These are phyloP conservation scores for Batillaria attramentaria DNA, from an alignment of 1,140 invertebrate genomes.

Conservation along the genomic window DNA sequence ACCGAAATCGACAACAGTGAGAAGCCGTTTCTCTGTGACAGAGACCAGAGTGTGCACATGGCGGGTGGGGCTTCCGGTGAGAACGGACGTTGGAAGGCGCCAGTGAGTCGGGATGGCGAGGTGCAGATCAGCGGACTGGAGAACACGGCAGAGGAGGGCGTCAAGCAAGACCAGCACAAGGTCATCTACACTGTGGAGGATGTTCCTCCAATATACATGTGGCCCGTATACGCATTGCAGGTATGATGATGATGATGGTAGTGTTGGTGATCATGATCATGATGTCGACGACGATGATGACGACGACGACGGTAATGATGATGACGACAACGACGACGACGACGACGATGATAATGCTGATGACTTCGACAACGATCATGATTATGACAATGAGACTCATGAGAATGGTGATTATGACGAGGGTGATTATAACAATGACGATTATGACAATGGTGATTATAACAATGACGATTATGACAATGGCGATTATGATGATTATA, in stretches of 20 bases:
- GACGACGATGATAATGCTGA: background rate
- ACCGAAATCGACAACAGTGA: too few species aligned
- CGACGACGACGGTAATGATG: background rate
- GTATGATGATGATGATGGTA: background rate
- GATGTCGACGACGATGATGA: background rate
- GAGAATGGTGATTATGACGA: background rate
- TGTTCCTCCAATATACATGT: too few species aligned
- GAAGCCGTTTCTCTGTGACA: too few species aligned
- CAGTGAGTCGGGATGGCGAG: too few species aligned
- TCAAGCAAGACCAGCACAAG: too few species aligned
- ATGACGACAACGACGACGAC: background rate
- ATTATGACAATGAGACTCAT: background rate
- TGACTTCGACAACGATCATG: background rate
- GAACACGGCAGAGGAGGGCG: too few species aligned
- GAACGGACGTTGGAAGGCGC: too few species aligned
- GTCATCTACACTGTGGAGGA: too few species aligned
- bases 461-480: background rate
- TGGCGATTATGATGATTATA: background rate
- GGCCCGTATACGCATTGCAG: too few species aligned
- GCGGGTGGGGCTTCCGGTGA: too few species aligned
- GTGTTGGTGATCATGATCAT: background rate
- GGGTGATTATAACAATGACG: background rate
- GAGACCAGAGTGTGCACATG: too few species aligned
- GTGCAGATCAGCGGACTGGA: too few species aligned
- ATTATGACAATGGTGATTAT: background rate